A percentile compares a stretch with the other conserved stretches of the same genome.
These are phyloP conservation scores for Verasper variegatus DNA, from an alignment of 2,113 vertebrate genomes.

Conservation along the genomic window DNA sequence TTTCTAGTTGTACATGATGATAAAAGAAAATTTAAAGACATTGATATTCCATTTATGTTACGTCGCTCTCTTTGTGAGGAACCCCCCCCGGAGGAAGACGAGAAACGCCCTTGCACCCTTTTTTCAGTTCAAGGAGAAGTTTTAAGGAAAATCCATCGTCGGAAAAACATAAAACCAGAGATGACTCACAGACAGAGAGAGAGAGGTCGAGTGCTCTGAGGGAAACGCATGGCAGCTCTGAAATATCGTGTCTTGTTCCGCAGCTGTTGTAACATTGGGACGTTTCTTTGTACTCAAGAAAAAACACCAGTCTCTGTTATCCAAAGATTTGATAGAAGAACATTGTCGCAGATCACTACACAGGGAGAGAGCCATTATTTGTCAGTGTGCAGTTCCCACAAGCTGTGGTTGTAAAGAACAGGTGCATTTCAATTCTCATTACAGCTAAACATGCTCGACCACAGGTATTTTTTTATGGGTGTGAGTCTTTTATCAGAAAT, in stretches of 20 bases:
- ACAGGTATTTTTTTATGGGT: constrained; percentile 30
- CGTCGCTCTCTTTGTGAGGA: constrained; percentile 22
- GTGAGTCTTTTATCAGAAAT: constrained; percentile 19
- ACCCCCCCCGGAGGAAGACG: not conserved
- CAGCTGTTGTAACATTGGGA: constrained; percentile 19
- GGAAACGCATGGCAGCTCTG: constrained; percentile 59
- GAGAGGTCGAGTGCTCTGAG: not conserved
- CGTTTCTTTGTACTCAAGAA: constrained; percentile 23
- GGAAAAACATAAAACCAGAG: not conserved
- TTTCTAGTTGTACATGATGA: constrained; percentile 65
- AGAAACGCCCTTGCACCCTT: not conserved
- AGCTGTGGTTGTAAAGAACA: not conserved
- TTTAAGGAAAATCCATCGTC: constrained; percentile 5
- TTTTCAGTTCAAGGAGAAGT: constrained; percentile 9
- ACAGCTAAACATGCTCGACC: constrained; percentile 38
- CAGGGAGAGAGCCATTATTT: constrained; percentile 3
- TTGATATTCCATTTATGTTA: constrained; percentile 39
- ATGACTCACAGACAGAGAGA: constrained; percentile 1
- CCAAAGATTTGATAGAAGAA: constrained; percentile 52
- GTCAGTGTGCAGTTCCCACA: constrained; percentile 30
- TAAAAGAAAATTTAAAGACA: constrained; percentile 29
- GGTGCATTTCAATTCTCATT: not conserved
- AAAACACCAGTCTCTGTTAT: constrained; percentile 37
- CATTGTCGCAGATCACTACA: constrained; percentile 19
- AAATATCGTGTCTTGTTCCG: constrained; percentile 39